Conservation (phyloP, 1,140 invertebrate species). For the Carposina sasakii region DNA sequence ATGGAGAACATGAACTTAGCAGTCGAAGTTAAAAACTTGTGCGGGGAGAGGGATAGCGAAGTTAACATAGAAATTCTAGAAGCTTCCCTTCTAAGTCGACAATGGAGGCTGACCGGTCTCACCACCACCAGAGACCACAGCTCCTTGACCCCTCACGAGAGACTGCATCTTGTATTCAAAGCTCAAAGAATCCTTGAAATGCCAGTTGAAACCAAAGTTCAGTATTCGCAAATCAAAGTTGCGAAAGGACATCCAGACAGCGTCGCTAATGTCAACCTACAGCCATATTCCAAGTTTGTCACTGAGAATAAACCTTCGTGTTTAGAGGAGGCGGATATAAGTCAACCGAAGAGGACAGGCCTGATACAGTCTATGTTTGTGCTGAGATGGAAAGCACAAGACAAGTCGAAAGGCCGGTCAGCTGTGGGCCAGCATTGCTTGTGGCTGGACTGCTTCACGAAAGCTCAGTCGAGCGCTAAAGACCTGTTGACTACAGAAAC, state of each 20-base stretch:
- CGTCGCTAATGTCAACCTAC: constrained; percentile 31
- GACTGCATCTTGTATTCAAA: constrained; percentile 56
- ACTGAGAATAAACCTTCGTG: constrained; percentile 42
- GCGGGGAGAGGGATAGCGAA: constrained; percentile 48
- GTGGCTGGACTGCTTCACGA: constrained; percentile 63
- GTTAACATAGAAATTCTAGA: constrained; percentile 52
- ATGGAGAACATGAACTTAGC: constrained; percentile 55
- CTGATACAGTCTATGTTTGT: constrained; percentile 68
- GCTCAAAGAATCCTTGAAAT: constrained; percentile 40
- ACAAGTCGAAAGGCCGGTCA: constrained; percentile 45
- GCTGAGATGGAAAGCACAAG: constrained; percentile 71
- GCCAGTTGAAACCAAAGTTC: constrained; percentile 38
- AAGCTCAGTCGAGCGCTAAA: constrained; percentile 39
- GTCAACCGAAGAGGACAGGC: constrained; percentile 31
- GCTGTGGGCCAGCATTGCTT: constrained; percentile 71
- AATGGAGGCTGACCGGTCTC: constrained; percentile 53
- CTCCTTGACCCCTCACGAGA: constrained; percentile 48
- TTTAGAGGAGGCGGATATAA: constrained; percentile 35
- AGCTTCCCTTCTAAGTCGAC: constrained; percentile 58
- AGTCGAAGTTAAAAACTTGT: constrained; percentile 63
- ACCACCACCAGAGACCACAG: constrained; percentile 36
- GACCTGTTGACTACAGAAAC: constrained; percentile 22
- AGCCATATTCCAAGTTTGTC: constrained; percentile 61
- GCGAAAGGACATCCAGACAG: constrained; percentile 32
- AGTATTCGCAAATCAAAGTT: constrained; percentile 52